phyloP scores from a whole-genome alignment of 2,888 invertebrate species.

The Anoplius nigerrimus region DNA sequence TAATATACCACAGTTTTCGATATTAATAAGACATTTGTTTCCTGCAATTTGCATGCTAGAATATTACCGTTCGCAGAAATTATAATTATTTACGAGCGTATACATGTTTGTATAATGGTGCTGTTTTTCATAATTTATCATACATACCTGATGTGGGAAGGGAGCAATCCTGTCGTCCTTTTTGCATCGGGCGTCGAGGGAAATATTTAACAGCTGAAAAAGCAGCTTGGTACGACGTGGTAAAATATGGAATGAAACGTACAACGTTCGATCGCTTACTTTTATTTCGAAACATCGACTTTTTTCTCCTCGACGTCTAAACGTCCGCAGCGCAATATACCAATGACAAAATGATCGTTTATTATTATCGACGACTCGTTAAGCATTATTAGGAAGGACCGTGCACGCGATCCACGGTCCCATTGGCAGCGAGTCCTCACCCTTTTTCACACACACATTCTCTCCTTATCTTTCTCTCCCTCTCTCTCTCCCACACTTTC shows the following conservation, averaged over 20 bases:
- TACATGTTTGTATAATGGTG: no score
- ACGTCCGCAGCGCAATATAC: conserved; percentile 53
- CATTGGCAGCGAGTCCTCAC: conserved; percentile 19
- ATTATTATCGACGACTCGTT: conserved; percentile 59
- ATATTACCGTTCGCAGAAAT: no score
- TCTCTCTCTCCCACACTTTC: conserved; percentile 17
- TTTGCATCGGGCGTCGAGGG: no score
- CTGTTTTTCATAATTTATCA: no score
- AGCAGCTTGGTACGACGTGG: neutral
- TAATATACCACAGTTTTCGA: no score
- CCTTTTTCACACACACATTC: conserved; percentile 19
- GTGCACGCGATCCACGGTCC: conserved; percentile 45
- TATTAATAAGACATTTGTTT: no score
- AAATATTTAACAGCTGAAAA: no score
- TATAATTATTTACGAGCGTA: no score
- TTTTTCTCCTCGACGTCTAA: conserved; percentile 52
- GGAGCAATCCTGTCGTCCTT: no score
- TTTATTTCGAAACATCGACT: conserved; percentile 66
- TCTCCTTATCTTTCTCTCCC: conserved; percentile 16
- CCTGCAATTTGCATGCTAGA: no score
- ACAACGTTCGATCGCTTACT: conserved; percentile 48
- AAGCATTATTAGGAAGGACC: conserved; percentile 60
- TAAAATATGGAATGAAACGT: conserved; percentile 6
- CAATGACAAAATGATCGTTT: conserved; percentile 58
- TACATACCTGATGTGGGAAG: no score